Percentiles rank a stretch among this genome's conserved stretches.
These are phyloP conservation scores for Rostratula benghalensis DNA, from an alignment of 2,113 vertebrate species.

Conservation along the genomic window DNA sequence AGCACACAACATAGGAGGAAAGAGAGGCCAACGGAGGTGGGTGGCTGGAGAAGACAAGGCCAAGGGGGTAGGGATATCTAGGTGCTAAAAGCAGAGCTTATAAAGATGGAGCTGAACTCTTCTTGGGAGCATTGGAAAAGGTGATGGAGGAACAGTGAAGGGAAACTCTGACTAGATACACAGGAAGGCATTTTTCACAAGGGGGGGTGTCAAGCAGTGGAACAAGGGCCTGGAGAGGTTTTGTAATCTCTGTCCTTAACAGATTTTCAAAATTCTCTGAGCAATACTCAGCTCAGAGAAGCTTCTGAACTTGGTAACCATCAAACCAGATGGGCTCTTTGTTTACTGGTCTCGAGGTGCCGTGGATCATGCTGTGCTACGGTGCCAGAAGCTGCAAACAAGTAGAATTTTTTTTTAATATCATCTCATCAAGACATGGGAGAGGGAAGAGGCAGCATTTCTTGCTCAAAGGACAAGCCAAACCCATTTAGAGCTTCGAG, in stretches of 20 bases:
- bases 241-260: not conserved
- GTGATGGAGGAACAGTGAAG: not conserved
- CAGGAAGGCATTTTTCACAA: not conserved
- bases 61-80: not conserved
- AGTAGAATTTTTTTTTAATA: not conserved
- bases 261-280: not conserved
- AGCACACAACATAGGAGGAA: accelerated
- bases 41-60: not conserved
- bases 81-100: not conserved
- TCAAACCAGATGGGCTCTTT: not conserved
- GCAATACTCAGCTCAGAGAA: not conserved
- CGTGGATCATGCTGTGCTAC: not conserved
- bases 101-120: not conserved
- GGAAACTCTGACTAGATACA: not conserved
- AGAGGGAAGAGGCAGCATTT: not conserved
- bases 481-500: not conserved
- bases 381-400: not conserved
- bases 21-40: not conserved
- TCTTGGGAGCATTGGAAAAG: not conserved
- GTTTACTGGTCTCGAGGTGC: accelerated
- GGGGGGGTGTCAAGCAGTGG: no score
- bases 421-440: not conserved
- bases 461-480: not conserved
- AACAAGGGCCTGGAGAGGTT: not conserved
- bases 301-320: not conserved